These are phyloP conservation scores for Poecilobothrus nobilitatus DNA, from an alignment of 2,888 invertebrate species.

Conservation along the genomic window DNA sequence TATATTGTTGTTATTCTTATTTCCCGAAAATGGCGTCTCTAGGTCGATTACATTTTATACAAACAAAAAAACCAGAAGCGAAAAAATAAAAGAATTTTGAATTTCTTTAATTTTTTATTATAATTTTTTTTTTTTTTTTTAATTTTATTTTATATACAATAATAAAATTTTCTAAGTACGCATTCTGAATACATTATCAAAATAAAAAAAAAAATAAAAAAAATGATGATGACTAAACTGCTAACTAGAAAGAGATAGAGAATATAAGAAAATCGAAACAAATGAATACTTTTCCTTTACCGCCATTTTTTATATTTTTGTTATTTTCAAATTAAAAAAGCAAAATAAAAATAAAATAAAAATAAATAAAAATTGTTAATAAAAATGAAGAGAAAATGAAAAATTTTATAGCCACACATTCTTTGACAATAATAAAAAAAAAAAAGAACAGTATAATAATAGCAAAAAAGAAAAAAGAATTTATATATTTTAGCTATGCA, in stretches of 20 bases:
- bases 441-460: neutral
- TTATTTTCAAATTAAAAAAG: too few relatives aligned
- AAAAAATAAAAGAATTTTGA: neutral
- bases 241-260: too few relatives aligned
- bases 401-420: conserved; percentile 6
- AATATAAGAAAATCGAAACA: too few relatives aligned
- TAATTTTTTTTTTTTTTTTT: neutral
- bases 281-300: neutral
- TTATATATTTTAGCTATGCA: neutral
- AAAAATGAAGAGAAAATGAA: conserved; percentile 2
- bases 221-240: too few relatives aligned
- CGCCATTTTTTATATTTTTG: neutral
- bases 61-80: too few relatives aligned
- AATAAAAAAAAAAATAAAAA: too few relatives aligned
- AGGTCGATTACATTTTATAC: neutral
- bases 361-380: neutral
- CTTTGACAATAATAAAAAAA: neutral
- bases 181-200: neutral
- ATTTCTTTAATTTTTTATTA: neutral
- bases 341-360: neutral
- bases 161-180: conserved; percentile 3
- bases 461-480: neutral
- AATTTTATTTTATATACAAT: neutral
- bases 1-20: neutral
- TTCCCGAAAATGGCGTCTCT: neutral